phyloP scores from a whole-genome alignment of 2,797 vertebrate genomes.

The Coracias cyanogaster region DNA sequence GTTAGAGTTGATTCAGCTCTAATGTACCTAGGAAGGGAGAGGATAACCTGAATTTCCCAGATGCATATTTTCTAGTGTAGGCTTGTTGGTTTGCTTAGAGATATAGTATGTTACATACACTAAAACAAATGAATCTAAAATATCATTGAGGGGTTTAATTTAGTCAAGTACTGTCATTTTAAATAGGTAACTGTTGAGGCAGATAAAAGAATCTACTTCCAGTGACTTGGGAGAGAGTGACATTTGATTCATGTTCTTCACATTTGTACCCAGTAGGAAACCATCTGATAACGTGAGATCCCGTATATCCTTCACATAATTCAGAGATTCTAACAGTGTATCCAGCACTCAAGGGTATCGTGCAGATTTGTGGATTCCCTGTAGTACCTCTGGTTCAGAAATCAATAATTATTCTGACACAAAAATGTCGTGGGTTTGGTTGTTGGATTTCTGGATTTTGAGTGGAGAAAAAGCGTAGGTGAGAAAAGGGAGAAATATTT shows the following conservation, averaged over 20 bases:
- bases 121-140: neutral
- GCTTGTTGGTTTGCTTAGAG: neutral
- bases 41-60: neutral
- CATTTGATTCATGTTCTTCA: neutral
- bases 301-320: neutral
- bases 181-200: neutral
- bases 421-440: neutral
- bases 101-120: neutral
- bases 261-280: neutral
- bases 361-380: neutral
- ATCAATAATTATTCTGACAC: neutral
- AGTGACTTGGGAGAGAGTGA: neutral
- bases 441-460: neutral
- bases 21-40: neutral
- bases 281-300: neutral
- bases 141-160: neutral
- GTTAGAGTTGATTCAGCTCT: neutral
- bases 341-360: neutral
- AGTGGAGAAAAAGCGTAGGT: neutral
- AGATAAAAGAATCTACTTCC: neutral
- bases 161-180: neutral
- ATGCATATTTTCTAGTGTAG: accelerated
- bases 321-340: neutral
- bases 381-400: neutral
- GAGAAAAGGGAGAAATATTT: neutral